Percentiles rank a stretch among this genome's conserved stretches.
phyloP scores from a whole-genome alignment of 2,888 invertebrate genomes.

The Anoncus sp. region DNA sequence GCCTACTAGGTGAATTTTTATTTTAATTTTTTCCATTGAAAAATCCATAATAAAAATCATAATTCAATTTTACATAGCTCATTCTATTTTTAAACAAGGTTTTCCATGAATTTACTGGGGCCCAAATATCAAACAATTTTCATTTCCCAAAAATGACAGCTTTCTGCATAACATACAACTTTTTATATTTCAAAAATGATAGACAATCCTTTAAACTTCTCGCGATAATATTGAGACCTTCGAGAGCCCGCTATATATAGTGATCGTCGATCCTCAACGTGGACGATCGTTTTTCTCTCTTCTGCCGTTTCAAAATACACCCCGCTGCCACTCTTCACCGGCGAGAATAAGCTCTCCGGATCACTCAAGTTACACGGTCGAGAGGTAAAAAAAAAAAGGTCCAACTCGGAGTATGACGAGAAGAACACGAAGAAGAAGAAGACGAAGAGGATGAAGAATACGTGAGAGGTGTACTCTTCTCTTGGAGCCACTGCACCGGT shows the following conservation, averaged over 20 bases:
- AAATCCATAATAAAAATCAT: too few species aligned
- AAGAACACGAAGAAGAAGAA: slow-evolving; percentile 41
- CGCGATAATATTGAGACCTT: slow-evolving; percentile 2
- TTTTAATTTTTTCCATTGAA: too few species aligned
- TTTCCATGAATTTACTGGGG: too few species aligned
- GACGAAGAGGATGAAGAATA: slow-evolving; percentile 28
- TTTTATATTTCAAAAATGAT: too few species aligned
- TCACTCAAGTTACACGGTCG: slow-evolving; percentile 48
- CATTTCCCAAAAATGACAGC: too few species aligned
- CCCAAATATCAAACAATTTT: too few species aligned
- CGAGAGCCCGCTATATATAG: neutral
- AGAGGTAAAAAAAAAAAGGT: slow-evolving; percentile 28
- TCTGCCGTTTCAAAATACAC: slow-evolving; percentile 40
- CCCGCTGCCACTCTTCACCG: slow-evolving; percentile 36
- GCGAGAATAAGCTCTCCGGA: slow-evolving; percentile 26
- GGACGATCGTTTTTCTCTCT: slow-evolving; percentile 21
- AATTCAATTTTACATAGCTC: too few species aligned
- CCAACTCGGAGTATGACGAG: slow-evolving; percentile 21
- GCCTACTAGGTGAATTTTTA: too few species aligned
- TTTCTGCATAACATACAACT: too few species aligned
- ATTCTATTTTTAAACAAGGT: too few species aligned
- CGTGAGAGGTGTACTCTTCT: slow-evolving; percentile 43
- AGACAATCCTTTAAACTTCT: neutral
- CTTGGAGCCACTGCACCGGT: slow-evolving; percentile 53
- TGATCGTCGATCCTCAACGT: neutral